These are phyloP conservation scores for Chrysolina oricalcia DNA, from an alignment of 2,888 invertebrate genomes.

Conservation along the genomic window DNA sequence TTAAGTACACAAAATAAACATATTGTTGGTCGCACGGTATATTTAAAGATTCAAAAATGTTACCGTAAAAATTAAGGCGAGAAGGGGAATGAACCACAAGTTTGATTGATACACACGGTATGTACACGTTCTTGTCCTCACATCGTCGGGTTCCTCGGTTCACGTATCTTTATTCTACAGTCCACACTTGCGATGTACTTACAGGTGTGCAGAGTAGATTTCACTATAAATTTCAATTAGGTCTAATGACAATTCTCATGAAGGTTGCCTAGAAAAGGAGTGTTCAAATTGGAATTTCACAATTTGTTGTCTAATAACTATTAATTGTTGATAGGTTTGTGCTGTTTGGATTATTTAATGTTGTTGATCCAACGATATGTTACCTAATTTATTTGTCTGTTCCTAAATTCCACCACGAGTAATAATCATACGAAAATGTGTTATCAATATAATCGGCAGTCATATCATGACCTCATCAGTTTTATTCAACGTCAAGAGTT, in stretches of 20 bases:
- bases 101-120: background rate
- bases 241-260: constrained; percentile 37
- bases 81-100: background rate
- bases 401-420: background rate
- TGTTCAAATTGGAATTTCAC: constrained; percentile 40
- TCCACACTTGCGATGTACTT: background rate
- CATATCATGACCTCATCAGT: too few species aligned
- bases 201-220: constrained; percentile 36
- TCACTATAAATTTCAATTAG: constrained; percentile 36
- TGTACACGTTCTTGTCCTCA: background rate
- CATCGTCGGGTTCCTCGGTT: background rate
- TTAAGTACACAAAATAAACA: too few species aligned
- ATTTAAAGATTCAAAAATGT: too few species aligned
- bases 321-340: constrained; percentile 35
- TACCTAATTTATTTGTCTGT: background rate
- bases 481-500: too few species aligned
- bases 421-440: too few species aligned
- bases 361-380: constrained; percentile 1
- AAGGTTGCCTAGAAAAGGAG: constrained; percentile 44
- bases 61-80: too few species aligned
- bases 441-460: too few species aligned
- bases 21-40: too few species aligned
- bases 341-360: background rate
- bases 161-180: background rate
- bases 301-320: constrained; percentile 37